phyloP scores from a whole-genome alignment of 2,113 vertebrate genomes.

The Heteronetta atricapilla region DNA sequence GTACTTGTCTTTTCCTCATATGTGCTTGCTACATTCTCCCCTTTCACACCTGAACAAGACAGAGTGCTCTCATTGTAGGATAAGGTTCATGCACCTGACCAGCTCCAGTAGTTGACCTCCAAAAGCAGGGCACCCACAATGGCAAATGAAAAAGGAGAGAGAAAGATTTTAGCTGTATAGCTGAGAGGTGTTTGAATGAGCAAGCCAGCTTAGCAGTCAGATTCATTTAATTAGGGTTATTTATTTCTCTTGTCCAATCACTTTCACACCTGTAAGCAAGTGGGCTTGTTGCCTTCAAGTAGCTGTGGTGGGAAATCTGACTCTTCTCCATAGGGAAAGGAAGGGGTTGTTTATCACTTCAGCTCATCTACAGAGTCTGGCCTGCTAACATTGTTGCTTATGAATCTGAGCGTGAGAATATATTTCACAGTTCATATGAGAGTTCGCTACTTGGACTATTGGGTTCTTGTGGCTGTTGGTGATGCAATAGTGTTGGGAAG shows the following conservation, averaged over 20 bases:
- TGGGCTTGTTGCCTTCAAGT: not conserved
- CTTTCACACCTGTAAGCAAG: not conserved
- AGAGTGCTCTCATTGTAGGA: not conserved
- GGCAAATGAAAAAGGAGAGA: not conserved
- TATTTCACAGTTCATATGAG: conserved; percentile 21
- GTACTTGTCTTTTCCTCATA: not conserved
- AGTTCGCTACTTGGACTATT: not conserved
- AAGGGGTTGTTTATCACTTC: conserved; percentile 26
- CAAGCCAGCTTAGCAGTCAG: not conserved
- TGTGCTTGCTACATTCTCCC: not conserved
- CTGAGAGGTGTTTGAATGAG: not conserved
- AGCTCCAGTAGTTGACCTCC: not conserved
- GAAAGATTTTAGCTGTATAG: not conserved
- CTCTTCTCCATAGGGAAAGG: not conserved
- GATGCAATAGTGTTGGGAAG: conserved; percentile 52
- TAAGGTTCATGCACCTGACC: not conserved
- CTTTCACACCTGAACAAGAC: not conserved
- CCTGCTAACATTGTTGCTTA: not conserved
- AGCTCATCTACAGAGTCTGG: conserved; percentile 1
- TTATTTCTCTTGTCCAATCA: not conserved
- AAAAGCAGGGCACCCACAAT: not conserved
- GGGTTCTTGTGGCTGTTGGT: conserved; percentile 50
- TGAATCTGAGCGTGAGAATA: conserved; percentile 41
- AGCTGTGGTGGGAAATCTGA: not conserved
- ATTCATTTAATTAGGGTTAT: not conserved